Evolutionary conservation across 92 coral and sea anemone genomes (phyloP).

Genomic region (Siderastrea radians): DNA sequence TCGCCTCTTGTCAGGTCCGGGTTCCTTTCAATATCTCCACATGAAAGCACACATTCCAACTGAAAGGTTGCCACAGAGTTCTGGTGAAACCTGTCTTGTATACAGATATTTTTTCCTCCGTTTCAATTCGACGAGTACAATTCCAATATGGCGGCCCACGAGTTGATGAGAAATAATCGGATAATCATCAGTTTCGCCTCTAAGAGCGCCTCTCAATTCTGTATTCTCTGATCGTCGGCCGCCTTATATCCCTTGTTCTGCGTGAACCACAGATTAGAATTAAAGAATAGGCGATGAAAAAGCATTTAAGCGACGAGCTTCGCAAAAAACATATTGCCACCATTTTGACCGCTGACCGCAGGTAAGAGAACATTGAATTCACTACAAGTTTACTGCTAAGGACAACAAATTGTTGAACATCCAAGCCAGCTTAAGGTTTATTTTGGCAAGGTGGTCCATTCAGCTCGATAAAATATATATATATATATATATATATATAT

Average conservation of each 20-base stretch:
- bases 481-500: no score
- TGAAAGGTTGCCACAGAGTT: conserved; percentile 8
- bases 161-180: background rate
- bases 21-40: conserved; percentile 11
- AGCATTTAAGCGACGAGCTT: conserved; percentile 2
- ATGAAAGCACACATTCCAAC: conserved; percentile 5
- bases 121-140: conserved; percentile 4
- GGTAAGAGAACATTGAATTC: no score
- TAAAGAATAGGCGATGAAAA: background rate
- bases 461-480: no score
- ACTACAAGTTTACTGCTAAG: no score
- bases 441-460: no score
- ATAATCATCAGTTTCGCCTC: background rate
- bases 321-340: background rate
- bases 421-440: no score
- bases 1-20: background rate
- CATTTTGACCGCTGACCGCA: background rate
- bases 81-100: conserved; percentile 8
- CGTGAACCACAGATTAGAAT: background rate
- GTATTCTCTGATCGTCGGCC: background rate
- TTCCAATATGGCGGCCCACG: conserved; percentile 9
- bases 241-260: background rate
- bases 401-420: no score
- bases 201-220: background rate
- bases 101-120: conserved; percentile 1